Percentiles rank a stretch among this genome's conserved stretches.
Evolutionary conservation across 2,888 invertebrate genomes (phyloP).

Genomic region (Drosophila gaucha): DNA sequence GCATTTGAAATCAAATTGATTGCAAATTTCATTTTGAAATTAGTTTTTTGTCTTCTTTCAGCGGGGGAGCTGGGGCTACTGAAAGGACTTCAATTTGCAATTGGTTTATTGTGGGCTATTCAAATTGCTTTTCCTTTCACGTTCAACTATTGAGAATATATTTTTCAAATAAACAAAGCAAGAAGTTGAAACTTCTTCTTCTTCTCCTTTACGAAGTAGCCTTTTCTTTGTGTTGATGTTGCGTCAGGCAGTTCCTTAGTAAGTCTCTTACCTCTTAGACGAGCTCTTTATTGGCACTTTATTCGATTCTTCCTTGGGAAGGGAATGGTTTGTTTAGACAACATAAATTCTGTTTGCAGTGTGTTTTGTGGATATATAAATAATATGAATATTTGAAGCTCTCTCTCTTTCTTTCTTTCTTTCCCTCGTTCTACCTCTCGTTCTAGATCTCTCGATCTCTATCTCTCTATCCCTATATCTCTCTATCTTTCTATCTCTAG

Average conservation of each 20-base stretch:
- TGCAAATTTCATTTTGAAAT: slow-evolving; percentile 30
- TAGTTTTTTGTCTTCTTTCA: not conserved
- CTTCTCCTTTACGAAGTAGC: not conserved
- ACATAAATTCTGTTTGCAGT: not conserved
- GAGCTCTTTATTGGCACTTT: not conserved
- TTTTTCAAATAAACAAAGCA: not conserved
- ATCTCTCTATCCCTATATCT: no score
- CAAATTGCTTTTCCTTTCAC: not conserved
- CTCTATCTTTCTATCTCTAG: no score
- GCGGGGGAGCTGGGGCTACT: no score
- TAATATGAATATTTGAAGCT: no score
- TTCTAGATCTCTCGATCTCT: no score
- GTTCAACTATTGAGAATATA: no score
- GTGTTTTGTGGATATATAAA: no score
- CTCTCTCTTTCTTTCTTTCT: no score
- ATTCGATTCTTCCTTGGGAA: not conserved
- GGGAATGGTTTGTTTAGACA: not conserved
- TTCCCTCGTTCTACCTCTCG: no score
- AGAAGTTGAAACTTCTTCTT: not conserved
- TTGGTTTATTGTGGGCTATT: not conserved
- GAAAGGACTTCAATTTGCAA: not conserved
- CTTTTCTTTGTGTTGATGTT: not conserved
- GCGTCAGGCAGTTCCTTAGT: not conserved
- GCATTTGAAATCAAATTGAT: slow-evolving; percentile 46
- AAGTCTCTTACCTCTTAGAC: not conserved